Evolutionary conservation across 2,797 vertebrate species (phyloP), one percentile per base, ranked within the genome.

Genomic region (Poecilia picta): DNA sequence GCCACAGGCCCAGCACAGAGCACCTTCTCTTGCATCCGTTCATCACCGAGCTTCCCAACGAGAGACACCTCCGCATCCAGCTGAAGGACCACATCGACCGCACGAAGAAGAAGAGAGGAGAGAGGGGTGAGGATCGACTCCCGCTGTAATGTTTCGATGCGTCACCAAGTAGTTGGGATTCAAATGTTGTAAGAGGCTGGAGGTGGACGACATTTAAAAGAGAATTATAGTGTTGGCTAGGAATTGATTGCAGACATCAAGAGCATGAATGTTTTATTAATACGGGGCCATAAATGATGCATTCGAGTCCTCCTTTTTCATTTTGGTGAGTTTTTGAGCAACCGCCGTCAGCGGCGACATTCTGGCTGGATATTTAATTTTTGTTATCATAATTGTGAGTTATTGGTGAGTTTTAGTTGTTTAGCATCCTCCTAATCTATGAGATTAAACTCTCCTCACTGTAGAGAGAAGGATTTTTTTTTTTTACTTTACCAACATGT

Each of bases 21-120:
- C 97, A 98, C 83, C 94, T 99, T 81, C 96, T 99, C 92, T 97
- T 97, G 73, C 97, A 99, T 33, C 96, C 97, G 0, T 99, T 98
- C 89, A 97, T 99, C 90, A 91, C 95, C 83, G 97, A 98, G 80
- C 95, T 98, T 82, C 95, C 96, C 81, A 98, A 98, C 0, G 98
- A 99, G 76, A 96, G 97, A 81, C 97, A 97, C 92, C 92, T 98
- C 93, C 97, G 98, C 93, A 98, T 98, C 89, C 97, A 99, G 93
- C 97, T 99, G 84, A 98, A 98, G 92, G 97, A 98, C 93, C 97
- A 98, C 91, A 98, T 99, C 3, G 98, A 99, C 81, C 96, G 97
- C 88, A 98, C 97, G 73, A 98, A 98, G 94, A 99, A 98, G 95
- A 98, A 97, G 90, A 89, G 97, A 80, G 97, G 97, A 8, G 98